Conservation (phyloP, 2,797 vertebrate species). For the Dicrostonyx torquatus region DNA sequence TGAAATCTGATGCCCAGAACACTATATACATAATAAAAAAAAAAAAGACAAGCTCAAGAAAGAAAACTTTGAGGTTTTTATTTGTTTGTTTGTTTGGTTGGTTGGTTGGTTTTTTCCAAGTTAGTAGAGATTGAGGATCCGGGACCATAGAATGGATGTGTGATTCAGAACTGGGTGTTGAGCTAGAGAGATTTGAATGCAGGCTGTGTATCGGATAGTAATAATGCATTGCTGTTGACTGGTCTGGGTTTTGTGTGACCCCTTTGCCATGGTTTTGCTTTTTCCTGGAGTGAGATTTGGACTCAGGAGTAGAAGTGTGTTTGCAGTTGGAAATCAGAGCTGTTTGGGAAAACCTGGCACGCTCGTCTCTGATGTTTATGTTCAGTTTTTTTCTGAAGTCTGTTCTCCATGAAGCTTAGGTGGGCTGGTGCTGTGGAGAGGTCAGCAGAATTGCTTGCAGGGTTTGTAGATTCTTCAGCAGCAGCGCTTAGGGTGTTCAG, state of each 20-base stretch:
- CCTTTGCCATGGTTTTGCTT: not conserved
- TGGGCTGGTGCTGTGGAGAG: not conserved
- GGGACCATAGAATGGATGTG: not conserved
- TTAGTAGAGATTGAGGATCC: not conserved
- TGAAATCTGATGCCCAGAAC: too few relatives aligned
- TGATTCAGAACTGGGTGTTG: not conserved
- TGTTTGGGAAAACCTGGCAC: not conserved
- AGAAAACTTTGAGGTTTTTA: too few relatives aligned
- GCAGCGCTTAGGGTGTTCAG: not conserved
- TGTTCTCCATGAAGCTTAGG: slow-evolving; percentile 11
- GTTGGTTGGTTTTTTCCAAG: not conserved
- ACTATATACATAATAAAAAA: too few relatives aligned
- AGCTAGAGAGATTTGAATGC: not conserved
- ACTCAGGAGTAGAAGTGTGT: not conserved
- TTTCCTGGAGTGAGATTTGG: not conserved
- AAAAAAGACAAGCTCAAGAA: slow-evolving; percentile 26
- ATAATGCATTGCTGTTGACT: not conserved
- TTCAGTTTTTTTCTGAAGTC: slow-evolving; percentile 15
- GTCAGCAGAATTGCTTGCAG: not conserved
- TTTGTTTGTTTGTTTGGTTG: too few relatives aligned
- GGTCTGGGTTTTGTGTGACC: not conserved
- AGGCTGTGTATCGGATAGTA: not conserved
- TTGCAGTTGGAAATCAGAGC: not conserved
- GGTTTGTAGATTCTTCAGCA: not conserved
- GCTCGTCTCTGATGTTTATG: not conserved